Base-by-base conservation (phyloP, 2,888 invertebrate genomes). In the Byasa hedistus region DNA sequence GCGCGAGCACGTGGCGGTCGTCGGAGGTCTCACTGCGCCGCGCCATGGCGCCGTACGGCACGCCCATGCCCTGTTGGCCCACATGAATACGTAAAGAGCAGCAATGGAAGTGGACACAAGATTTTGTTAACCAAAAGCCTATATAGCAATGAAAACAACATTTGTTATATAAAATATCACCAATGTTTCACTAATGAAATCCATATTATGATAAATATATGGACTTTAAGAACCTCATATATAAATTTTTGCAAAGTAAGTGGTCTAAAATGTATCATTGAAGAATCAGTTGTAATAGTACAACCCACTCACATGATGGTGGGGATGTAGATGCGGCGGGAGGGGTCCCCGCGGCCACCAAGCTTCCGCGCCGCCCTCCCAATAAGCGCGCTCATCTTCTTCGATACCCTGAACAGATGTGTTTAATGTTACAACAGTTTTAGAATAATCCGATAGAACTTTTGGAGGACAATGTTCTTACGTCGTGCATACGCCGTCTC, bases 1-100 rank as follows among this genome's bases (percentile, higher is more conserved):
- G 96, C 61, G 97, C 96, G 84, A 98, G 94, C 67, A 99, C 97
- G 91, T 99, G 98, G 15, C 98, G 95, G 90, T 99, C 99, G 89
- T 99, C 99, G 22, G 96, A 95, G n/a, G 97, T 96, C 86, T 98
- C 98, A 0, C 96, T 96, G 61, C 97, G 94, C 24, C 98, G 94
- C 58, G 94, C 94, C 74, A 89, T 92, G 48, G 93, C 93, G 19
- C 84, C 85, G 81, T 80, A 84, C 64, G 77, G 78, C 83, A 72
- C 72, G 69, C 74, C 73, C 78, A 74, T 73, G 66, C 76, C 78
- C 80, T 76, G 72, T 19, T 27, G 23, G 8, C 44, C 52, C 15
- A 48, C n/a, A 51, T 2, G 15, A 15, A 1, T 32, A 15, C 39
- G 15, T 32, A 32, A 39, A 39, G 39, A 39, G 39, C 39, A 39